A percentile compares a stretch with the other conserved stretches of the same genome.
phyloP scores from a whole-genome alignment of 2,113 vertebrate genomes.

The Syngnathus floridae region DNA sequence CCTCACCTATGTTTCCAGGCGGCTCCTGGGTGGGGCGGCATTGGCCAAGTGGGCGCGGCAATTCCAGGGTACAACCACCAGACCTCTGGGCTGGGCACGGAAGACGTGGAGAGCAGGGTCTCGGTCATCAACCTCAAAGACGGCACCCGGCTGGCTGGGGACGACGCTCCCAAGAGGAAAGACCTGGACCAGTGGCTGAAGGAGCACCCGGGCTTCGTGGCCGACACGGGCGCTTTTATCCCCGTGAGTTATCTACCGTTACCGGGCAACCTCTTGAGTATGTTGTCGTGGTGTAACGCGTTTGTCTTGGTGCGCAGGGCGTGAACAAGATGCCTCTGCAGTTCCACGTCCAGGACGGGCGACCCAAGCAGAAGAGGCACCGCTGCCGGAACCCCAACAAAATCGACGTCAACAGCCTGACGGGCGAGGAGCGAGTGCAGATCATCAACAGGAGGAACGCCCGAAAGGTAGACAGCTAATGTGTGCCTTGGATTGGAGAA shows the following conservation, averaged over 20 bases:
- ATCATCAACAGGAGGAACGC: slow-evolving; percentile 97
- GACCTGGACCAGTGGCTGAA: slow-evolving; percentile 91
- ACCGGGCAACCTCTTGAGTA: background rate
- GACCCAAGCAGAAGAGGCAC: slow-evolving; percentile 96
- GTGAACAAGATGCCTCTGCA: slow-evolving; percentile 78
- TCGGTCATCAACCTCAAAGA: slow-evolving; percentile 97
- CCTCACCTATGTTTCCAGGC: slow-evolving; percentile 59
- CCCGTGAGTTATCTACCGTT: slow-evolving; percentile 72
- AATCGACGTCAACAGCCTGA: slow-evolving; percentile 95
- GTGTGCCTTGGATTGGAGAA: too few species aligned
- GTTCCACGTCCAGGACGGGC: slow-evolving; percentile 89
- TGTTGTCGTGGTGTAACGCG: background rate
- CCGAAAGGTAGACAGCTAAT: slow-evolving; percentile 78
- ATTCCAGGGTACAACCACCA: slow-evolving; percentile 56
- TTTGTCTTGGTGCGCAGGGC: slow-evolving; percentile 43
- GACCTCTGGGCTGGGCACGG: slow-evolving; percentile 63
- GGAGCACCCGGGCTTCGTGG: slow-evolving; percentile 93
- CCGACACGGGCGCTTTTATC: slow-evolving; percentile 91
- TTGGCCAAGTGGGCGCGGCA: slow-evolving; percentile 71
- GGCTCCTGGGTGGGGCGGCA: slow-evolving; percentile 74
- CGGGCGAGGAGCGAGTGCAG: slow-evolving; percentile 95
- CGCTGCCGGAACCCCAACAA: slow-evolving; percentile 97
- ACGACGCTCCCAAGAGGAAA: slow-evolving; percentile 89
- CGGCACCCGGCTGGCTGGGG: slow-evolving; percentile 91
- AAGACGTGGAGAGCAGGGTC: slow-evolving; percentile 84